phyloP scores from a whole-genome alignment of 2,113 vertebrate genomes.

The Heliornis fulica region DNA sequence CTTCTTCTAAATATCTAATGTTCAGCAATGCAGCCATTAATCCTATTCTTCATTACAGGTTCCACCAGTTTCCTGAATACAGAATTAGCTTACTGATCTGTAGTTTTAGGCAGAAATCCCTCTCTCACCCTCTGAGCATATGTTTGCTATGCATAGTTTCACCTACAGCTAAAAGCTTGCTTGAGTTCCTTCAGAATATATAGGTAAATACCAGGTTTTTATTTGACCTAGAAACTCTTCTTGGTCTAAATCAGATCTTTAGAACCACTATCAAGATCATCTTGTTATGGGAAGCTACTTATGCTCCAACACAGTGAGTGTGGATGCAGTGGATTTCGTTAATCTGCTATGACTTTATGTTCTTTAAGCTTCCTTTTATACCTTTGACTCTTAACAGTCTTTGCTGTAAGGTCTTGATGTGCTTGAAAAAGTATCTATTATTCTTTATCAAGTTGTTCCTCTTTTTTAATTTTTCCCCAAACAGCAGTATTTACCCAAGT shows the following conservation, averaged over 20 bases:
- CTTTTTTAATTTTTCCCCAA: background rate
- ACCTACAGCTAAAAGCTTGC: background rate
- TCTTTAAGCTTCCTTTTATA: background rate
- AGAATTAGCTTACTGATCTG: background rate
- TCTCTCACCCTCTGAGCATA: background rate
- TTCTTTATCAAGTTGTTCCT: background rate
- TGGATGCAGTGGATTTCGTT: background rate
- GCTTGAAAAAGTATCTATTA: background rate
- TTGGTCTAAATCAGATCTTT: background rate
- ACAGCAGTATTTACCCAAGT: background rate
- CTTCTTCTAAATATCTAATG: background rate
- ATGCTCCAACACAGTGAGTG: background rate
- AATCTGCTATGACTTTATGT: background rate
- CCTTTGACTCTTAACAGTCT: background rate
- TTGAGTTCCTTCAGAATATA: background rate
- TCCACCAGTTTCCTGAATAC: background rate
- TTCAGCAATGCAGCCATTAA: background rate
- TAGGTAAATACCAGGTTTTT: background rate
- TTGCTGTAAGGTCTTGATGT: background rate
- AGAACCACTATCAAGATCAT: background rate
- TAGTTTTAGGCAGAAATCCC: background rate
- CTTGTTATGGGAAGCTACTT: background rate
- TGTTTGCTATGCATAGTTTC: background rate
- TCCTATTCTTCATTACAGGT: background rate
- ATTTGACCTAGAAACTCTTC: background rate